Evolutionary conservation across 2,797 vertebrate genomes (phyloP).

Genomic region (Erpetoichthys calabaricus): DNA sequence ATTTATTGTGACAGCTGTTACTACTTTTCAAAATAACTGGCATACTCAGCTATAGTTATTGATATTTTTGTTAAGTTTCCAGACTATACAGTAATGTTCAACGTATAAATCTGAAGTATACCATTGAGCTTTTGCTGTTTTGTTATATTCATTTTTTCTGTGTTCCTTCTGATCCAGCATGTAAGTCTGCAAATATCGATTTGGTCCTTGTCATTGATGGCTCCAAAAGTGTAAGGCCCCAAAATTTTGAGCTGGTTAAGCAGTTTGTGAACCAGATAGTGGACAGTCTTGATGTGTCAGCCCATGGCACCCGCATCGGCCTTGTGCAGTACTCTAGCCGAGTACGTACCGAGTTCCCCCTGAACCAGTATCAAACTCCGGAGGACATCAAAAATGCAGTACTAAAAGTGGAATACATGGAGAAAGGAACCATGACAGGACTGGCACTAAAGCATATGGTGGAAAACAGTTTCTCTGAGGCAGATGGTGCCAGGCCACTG

Average conservation of each 20-base stretch:
- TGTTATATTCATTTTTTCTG: slow-evolving; percentile 1
- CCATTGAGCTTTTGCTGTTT: background rate
- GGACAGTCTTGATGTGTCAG: slow-evolving; percentile 80
- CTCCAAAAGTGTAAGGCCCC: slow-evolving; percentile 88
- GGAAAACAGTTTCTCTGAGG: slow-evolving; percentile 83
- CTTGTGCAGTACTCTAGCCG: slow-evolving; percentile 90
- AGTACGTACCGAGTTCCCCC: slow-evolving; percentile 82
- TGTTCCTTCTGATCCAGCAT: slow-evolving; percentile 44
- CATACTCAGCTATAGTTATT: too few species aligned
- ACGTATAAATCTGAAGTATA: too few species aligned
- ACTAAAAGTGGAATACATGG: slow-evolving; percentile 85
- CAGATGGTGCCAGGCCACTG: slow-evolving; percentile 68
- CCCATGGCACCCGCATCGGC: slow-evolving; percentile 71
- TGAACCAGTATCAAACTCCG: slow-evolving; percentile 66
- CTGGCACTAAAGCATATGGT: slow-evolving; percentile 87
- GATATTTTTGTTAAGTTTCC: too few species aligned
- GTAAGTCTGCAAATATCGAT: slow-evolving; percentile 71
- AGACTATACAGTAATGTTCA: too few species aligned
- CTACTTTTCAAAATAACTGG: too few species aligned
- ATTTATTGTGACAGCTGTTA: too few species aligned
- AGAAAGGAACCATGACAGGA: slow-evolving; percentile 94
- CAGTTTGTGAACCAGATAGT: slow-evolving; percentile 87
- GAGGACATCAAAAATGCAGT: slow-evolving; percentile 83
- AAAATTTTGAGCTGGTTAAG: slow-evolving; percentile 93
- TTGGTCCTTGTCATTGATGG: slow-evolving; percentile 85